Evolutionary conservation across 1,140 invertebrate species (phyloP), one percentile per base, ranked within the genome.

Genomic region (Ditylenchus dipsaci): DNA sequence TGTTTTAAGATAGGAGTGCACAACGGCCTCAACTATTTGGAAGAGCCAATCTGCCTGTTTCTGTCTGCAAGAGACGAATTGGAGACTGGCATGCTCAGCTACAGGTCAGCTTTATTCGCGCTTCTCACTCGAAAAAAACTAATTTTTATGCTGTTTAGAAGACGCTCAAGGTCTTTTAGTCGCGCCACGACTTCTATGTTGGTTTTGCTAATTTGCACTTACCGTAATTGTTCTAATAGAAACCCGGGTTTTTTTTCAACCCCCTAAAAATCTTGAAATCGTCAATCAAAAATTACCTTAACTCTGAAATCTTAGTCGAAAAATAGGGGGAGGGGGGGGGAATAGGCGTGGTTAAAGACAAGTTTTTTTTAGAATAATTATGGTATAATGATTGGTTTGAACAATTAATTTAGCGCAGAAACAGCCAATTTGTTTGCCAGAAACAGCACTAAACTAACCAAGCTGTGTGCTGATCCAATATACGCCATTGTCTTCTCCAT

Each of bases 1-100:
- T 56, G 17, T 29, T 53, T 61, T 21, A 17, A 71, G 69, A 70
- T 76, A 57, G 72, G 75, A 21, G 43, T 77, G 13, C 75, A 76
- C 47, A 76, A 76, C 45, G 68, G 75, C 17, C 58, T 76, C 9
- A 62, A 26, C 29, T 76, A 64, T 49, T 61, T 78, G 3, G 75
- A 76, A 38, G 75, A 76, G 42, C 75, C 75, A 1, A 26, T 68
- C 15, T 68, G 43, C 13, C 43, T 76, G 23, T 58, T 59, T 30
- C 49, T 74, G 42, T 42, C 53, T 45, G 29, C 47, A 15, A 47
- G 42, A 49, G 30, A 68, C 26, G 45, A 62, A 60, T 19, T 33
- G 29, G 29, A 0, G n/a, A 38, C 38, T 43, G 63, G 56, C 42
- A 26, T 68, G 61, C 63, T n/a, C 67, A 59, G 23, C 21, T 63